These are phyloP conservation scores for Siniperca chuatsi DNA, from an alignment of 2,113 vertebrate species.

Conservation along the genomic window DNA sequence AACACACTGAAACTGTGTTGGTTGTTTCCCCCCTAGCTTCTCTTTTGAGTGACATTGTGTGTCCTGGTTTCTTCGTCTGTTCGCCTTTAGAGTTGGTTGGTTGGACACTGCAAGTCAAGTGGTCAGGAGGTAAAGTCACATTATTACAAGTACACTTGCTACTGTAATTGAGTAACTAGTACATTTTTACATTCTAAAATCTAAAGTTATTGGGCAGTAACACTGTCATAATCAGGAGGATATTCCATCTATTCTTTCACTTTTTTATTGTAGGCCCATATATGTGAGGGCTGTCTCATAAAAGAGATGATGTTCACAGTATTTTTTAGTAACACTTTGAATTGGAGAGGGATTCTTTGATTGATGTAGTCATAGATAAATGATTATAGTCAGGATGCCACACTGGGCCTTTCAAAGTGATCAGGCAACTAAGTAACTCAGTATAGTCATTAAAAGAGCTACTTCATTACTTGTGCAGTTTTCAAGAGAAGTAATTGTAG, in stretches of 20 bases:
- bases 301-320: neutral
- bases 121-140: neutral
- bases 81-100: neutral
- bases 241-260: neutral
- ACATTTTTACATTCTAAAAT: neutral
- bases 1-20: too few species aligned
- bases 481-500: neutral
- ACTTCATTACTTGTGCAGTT: neutral
- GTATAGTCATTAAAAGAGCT: neutral
- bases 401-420: neutral
- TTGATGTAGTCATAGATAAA: neutral
- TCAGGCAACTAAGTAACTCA: neutral
- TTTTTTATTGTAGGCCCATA: neutral
- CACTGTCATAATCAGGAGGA: neutral
- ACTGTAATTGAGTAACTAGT: neutral
- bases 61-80: neutral
- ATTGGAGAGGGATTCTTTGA: neutral
- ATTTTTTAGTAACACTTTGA: neutral
- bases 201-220: neutral
- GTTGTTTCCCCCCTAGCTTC: neutral
- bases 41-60: neutral
- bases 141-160: neutral
- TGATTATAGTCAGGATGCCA: neutral
- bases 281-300: neutral
- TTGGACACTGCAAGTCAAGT: neutral